phyloP scores from a whole-genome alignment of 2,113 vertebrate genomes.

The Zeus faber region DNA sequence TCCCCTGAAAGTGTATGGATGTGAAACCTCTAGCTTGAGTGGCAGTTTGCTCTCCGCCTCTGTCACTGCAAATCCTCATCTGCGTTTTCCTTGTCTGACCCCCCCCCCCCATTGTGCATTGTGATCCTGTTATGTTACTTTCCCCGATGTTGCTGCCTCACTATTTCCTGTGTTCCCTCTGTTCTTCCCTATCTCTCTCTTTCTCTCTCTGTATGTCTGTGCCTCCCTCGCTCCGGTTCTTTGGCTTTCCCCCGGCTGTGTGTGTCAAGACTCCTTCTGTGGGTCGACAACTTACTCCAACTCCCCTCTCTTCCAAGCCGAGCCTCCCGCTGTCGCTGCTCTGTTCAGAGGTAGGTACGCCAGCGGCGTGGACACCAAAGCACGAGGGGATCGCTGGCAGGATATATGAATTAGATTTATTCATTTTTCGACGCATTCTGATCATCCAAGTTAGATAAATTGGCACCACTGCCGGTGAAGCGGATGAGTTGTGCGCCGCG shows the following conservation, averaged over 20 bases:
- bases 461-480: too few relatives aligned
- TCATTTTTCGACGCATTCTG: too few relatives aligned
- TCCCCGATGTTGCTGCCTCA: slow-evolving; percentile 20
- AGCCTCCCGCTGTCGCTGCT: slow-evolving; percentile 83
- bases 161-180: slow-evolving; percentile 27
- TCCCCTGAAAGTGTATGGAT: too few relatives aligned
- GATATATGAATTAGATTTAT: too few relatives aligned
- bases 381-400: too few relatives aligned
- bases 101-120: neutral
- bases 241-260: slow-evolving; percentile 36
- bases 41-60: too few relatives aligned
- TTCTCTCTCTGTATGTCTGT: slow-evolving; percentile 2
- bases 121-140: slow-evolving; percentile 14
- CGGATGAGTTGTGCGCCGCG: too few relatives aligned
- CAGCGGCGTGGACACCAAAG: too few relatives aligned
- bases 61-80: slow-evolving; percentile 45
- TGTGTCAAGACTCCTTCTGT: slow-evolving; percentile 87
- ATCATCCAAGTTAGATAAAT: too few relatives aligned
- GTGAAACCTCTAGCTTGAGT: too few relatives aligned
- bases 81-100: neutral
- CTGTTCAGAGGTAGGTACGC: slow-evolving; percentile 84
- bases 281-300: slow-evolving; percentile 81
- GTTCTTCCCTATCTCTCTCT: neutral
- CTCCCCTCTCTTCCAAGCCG: slow-evolving; percentile 78
- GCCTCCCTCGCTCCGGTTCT: neutral